These are phyloP conservation scores for Acanthornis magna DNA, from an alignment of 2,797 vertebrate genomes.

Conservation along the genomic window DNA sequence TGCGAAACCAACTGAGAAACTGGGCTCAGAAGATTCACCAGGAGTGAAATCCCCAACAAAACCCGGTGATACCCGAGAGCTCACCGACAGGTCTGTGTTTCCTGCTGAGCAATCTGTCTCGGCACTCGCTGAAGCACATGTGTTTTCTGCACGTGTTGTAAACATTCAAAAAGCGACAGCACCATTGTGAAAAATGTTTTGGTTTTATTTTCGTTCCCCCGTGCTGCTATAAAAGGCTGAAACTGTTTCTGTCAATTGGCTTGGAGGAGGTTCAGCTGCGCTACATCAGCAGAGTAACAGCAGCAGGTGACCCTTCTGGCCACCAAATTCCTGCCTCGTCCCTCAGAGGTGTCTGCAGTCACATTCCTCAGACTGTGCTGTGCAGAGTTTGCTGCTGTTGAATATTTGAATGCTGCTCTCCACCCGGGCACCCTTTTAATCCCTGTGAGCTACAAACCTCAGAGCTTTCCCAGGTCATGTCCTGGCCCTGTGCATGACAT, in stretches of 20 bases:
- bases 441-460: background rate
- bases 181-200: background rate
- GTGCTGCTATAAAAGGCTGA: background rate
- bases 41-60: background rate
- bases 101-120: background rate
- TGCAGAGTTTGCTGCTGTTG: background rate
- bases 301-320: background rate
- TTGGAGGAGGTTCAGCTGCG: background rate
- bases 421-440: background rate
- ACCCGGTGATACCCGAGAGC: background rate
- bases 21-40: background rate
- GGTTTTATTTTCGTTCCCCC: background rate
- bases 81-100: background rate
- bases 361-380: background rate
- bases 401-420: background rate
- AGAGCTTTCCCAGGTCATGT: background rate
- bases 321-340: background rate
- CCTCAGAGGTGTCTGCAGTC: background rate
- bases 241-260: background rate
- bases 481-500: fast-evolving
- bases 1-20: background rate
- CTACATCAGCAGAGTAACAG: background rate
- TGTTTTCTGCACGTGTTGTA: background rate
- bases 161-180: background rate
- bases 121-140: background rate